Evolutionary conservation across 2,797 vertebrate genomes (phyloP).

Genomic region (Trematomus bernacchii): DNA sequence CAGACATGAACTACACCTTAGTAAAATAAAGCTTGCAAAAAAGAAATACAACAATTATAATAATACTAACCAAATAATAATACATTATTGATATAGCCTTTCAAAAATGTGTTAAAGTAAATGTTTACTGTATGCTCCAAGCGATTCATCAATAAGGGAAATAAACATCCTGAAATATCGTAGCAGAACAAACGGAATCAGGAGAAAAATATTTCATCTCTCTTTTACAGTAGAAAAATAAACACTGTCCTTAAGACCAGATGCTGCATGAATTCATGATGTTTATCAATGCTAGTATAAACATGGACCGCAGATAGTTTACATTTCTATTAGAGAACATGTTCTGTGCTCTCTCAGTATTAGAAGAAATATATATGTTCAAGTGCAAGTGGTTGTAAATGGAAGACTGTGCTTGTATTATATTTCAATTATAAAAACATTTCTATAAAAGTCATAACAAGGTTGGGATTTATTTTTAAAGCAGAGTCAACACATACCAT

Average conservation of each 20-base stretch:
- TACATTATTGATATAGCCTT: not conserved
- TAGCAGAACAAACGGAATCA: constrained; percentile 47
- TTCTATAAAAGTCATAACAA: constrained; percentile 46
- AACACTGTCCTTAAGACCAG: constrained; percentile 77
- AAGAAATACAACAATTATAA: constrained; percentile 25
- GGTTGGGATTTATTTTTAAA: constrained; percentile 38
- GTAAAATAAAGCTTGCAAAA: constrained; percentile 21
- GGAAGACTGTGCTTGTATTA: constrained; percentile 44
- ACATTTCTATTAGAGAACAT: constrained; percentile 77
- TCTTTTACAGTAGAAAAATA: constrained; percentile 76
- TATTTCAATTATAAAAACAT: constrained; percentile 56
- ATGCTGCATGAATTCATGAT: constrained; percentile 78
- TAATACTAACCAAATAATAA: constrained; percentile 16
- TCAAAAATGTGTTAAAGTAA: constrained; percentile 5
- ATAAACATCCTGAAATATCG: constrained; percentile 48
- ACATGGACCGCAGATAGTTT: constrained; percentile 77
- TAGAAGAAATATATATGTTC: constrained; percentile 67
- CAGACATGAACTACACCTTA: constrained; percentile 44
- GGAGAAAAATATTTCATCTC: constrained; percentile 60
- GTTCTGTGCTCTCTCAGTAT: constrained; percentile 68
- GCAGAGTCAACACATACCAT: constrained; percentile 17
- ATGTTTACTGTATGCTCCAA: constrained; percentile 8
- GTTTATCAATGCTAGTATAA: constrained; percentile 78
- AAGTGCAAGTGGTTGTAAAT: constrained; percentile 50
- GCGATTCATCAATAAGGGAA: constrained; percentile 38